Evolutionary conservation across 92 coral and sea anemone genomes (phyloP), one percentile per base, ranked within the genome.

Genomic region (Epizoanthus stellaris): DNA sequence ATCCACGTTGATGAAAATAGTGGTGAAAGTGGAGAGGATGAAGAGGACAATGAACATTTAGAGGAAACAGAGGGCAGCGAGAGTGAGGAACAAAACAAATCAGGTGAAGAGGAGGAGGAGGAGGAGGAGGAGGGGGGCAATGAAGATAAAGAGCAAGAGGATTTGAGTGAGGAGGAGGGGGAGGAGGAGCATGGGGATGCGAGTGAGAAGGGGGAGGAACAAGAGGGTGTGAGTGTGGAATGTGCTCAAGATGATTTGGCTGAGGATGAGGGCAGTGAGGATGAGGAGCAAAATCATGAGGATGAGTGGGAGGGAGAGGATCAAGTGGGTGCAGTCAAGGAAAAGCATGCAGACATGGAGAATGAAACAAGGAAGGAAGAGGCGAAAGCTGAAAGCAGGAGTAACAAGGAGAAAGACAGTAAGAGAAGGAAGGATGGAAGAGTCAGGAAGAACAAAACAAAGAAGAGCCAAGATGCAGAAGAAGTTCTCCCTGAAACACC

Each of bases 191-290:
- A 52, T 9, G 56, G 5, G 10, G 56, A 52, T 52, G 56, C 0
- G 56, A 52, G 56, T 6, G 56, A 52, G 56, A 13, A 52, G 13
- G 56, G 56, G 14, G 14, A 11, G 2, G 56, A 52, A 52, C 56
- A 52, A 52, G 56, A 52, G 56, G 15, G 56, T 52, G 10, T 52
- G 2, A 52, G 10, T 52, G 56, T 9, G 56, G 56, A 52, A 13
- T 52, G 56, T 7, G 13, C 3, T 52, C 10, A 1, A 52, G 56
- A 52, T 3, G 15, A 52, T 11, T 2, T 52, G 56, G 56, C 10
- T 54, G 66, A 52, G 2, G 66, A 21, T 20, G 49, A 38, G 63
- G 76, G 43, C 10, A 64, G 11, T 80, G 72, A 62, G 15, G 85
- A 60, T 15, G 42, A 16, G 57, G 42, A 76, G n/a, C 34, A 67